Base-by-base conservation (phyloP, 2,888 invertebrate species). In the Fragum whitleyi region DNA sequence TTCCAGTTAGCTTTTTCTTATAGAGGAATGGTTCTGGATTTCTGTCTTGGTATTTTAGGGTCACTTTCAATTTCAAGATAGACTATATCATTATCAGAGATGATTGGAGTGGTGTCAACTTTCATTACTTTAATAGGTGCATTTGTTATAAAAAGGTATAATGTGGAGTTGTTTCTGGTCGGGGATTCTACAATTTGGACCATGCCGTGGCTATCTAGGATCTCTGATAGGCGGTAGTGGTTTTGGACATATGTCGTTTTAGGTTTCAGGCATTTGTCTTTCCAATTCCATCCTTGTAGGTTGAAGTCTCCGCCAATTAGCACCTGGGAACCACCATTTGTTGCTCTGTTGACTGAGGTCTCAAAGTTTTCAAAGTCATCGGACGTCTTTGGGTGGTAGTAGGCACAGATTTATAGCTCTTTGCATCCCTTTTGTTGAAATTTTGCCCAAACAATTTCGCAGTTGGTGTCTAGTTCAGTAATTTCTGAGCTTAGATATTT, bases 111-210 rank as follows among this genome's bases (percentile, higher is more conserved):
- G 16, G 42, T 55, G 3, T 74, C 32, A 2, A 39, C 29, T 29
- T 77, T 39, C 1, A 61, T 29, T 0, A 80, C 61, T 14, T 68
- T 69, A 23, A 28, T 55, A 36, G 85, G 85, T 0, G 51, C 29
- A 57, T 85, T 85, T 11, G 86, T 86, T 2, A 85, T 67, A 11
- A 85, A 1, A 7, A 85, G 74, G 55, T 86, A 83, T 0, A 83
- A 65, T 11, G 77, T 83, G 61, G 85, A 74, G 5, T 57, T n/a
- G 23, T 74, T 74, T 51, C 85, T 69, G 6, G 85, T 68, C 9
- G 79, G 78, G 81, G 74, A 29, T n/a, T 75, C 67, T 26, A 83
- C 79, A 2, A 85, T 1, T 53, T 85, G 80, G 1, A 26, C 32
- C 1, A 86, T 61, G 0, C 79, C 77, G 57, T 80, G 73, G 51